Conservation (phyloP, 1,140 invertebrate genomes). For the Drosophila carrolli region DNA sequence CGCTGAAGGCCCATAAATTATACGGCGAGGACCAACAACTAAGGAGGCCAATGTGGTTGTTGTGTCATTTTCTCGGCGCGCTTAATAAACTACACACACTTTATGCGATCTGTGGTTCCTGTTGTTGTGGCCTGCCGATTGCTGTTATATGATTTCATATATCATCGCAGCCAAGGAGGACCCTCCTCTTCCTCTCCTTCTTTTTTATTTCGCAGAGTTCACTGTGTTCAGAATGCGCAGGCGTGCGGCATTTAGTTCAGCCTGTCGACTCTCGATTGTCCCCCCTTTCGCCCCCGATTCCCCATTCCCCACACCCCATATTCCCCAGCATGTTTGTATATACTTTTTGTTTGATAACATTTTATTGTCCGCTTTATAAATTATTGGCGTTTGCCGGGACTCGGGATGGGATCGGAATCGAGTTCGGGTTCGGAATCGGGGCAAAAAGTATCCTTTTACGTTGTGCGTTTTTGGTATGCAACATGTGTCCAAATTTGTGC, state of each 20-base stretch:
- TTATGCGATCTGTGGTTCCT: conserved; percentile 38
- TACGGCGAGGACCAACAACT: conserved; percentile 35
- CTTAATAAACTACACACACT: conserved; percentile 81
- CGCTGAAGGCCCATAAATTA: conserved; percentile 77
- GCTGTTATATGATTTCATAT: conserved; percentile 83
- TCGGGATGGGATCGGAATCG: conserved; percentile 10
- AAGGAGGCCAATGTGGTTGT: conserved; percentile 42
- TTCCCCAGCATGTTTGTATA: conserved; percentile 17
- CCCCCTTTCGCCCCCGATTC: conserved; percentile 7
- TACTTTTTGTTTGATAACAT: conserved; percentile 72
- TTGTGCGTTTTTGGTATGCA: conserved; percentile 71
- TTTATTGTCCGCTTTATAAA: conserved; percentile 83
- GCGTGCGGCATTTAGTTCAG: conserved; percentile 84
- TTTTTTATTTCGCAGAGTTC: conserved; percentile 1
- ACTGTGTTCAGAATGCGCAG: conserved; percentile 76
- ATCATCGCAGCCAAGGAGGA: conserved; percentile 58
- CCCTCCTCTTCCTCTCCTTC: conserved; percentile 1
- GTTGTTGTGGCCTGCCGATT: conserved; percentile 63
- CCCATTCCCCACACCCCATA: conserved; percentile 24
- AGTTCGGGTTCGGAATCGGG: conserved; percentile 18
- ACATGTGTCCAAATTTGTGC: conserved; percentile 80
- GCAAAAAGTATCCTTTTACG: conserved; percentile 80
- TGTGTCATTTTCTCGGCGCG: conserved; percentile 61
- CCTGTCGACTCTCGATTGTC: conserved; percentile 61
- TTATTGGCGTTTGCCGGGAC: conserved; percentile 71